Evolutionary conservation across 2,113 vertebrate species (phyloP), one percentile per base, ranked within the genome.

Genomic region (Glaucomys volans): DNA sequence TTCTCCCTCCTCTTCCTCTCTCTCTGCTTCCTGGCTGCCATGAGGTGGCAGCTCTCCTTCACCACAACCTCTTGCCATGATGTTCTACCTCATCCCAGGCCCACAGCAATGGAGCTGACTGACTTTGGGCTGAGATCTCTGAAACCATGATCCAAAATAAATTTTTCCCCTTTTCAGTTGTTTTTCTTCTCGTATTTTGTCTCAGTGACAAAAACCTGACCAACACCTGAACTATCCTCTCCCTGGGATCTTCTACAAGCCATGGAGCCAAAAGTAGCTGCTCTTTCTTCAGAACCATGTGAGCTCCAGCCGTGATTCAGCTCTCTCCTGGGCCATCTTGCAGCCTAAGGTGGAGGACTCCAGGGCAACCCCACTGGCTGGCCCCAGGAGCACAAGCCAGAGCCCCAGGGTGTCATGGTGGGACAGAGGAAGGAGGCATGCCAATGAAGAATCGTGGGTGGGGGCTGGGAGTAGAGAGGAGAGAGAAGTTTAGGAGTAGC

Each of bases 281-380:
- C 28, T n/a, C 47, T 22, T 64, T 7, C 35, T 22, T 69, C 40
- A 30, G 71, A 76, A 32, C 10, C 8, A 1, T 0, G 1, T 4
- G n/a, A 35, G 1, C 40, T 74, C 2, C 28, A 5, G 35, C 30
- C 7, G 32, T 1, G 0, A 0, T 44, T 12, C 13, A 30, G 37
- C 4, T 57, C 32, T 35, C 44, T 11, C 14, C 66, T 18, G 1
- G 11, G 13, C 44, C 74, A 32, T 57, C 40, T 20, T 13, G 0
- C 17, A 72, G 44, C 44, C 26, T 4, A 77, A 28, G 6, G 32
- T 40, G 40, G 59, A 76, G 64, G 91, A 32, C 18, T 79, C 44
- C 40, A 5, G 1, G 17, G 35, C 12, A 11, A 22, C 2, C 35
- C 18, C 8, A 1, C 0, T 24, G 50, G 35, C 3, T 47, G 50